Evolutionary conservation across 2,888 invertebrate species (phyloP), one percentile per base, ranked within the genome.

Genomic region (Dinocampus coccinellae): DNA sequence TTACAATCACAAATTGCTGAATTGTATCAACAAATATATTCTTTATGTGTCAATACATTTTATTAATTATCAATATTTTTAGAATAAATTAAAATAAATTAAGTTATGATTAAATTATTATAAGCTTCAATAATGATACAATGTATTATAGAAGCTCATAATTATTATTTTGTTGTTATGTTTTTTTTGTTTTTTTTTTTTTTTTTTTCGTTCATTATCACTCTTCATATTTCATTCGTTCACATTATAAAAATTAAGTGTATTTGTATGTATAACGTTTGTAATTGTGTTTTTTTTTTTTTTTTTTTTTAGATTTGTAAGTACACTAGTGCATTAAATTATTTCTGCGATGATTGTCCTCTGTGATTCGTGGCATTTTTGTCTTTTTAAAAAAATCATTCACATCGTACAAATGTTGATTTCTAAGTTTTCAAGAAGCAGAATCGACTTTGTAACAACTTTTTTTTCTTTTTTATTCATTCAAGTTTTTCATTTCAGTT

Each of bases 1-100:
- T 57, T 34, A 70, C 58, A 65, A 69, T 69, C 58, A 22, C 42
- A 39, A n/a, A n/a, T 47, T 42, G 11, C 58, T 36, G 63, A 58
- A 66, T 33, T 29, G 13, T n/a, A 16, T 33, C 20, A 10, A 58
- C 70, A 63, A 66, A 71, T 42, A 63, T 29, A n/a, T n/a, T 20
- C 7, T 20, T 47, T 22, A 55, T 20, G 55, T 42, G 20, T 34
- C 34, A 33, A 6, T 57, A n/a, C n/a, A n/a, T 34, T 10, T 2
- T 16, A n/a, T 58, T 34, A 9, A n/a, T 16, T 13, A 33, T 33
- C 20, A 47, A 47, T 47, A n/a, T n/a, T 16, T 3, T 7, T 20
- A 47, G 13, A 39, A 47, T 47, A 47, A 47, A 47, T 47, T 16
- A 47, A 20, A 16, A 47, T 16, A 16, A 47, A 16, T 16, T 20